Conservation (phyloP, 2,888 invertebrate species). For the Pyrochroa serraticornis region DNA sequence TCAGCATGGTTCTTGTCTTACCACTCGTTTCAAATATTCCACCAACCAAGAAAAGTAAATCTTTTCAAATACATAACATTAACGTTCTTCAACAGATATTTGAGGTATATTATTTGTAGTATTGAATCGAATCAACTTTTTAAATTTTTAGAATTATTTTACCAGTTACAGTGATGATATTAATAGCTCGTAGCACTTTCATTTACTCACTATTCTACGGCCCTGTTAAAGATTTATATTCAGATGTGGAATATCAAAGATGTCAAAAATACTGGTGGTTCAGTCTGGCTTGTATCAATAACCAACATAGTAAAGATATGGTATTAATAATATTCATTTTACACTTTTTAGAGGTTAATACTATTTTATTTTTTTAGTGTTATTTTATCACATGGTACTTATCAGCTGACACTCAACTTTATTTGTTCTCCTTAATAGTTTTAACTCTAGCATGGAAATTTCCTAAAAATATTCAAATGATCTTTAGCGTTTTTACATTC, state of each 20-base stretch:
- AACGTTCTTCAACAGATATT: conserved; percentile 17
- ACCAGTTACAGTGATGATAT: conserved; percentile 34
- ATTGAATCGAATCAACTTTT: background rate
- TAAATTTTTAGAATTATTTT: conserved; percentile 34
- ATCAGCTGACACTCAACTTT: conserved; percentile 30
- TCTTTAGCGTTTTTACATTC: conserved; percentile 20
- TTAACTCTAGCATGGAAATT: conserved; percentile 15
- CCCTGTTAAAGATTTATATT: conserved; percentile 36
- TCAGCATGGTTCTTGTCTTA: conserved; percentile 40
- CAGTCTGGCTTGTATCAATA: conserved; percentile 24
- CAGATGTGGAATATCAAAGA: conserved; percentile 31
- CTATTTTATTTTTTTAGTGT: conserved; percentile 23
- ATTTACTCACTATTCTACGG: conserved; percentile 31
- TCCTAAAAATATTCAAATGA: conserved; percentile 5
- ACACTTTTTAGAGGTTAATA: background rate
- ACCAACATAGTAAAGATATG: conserved; percentile 19
- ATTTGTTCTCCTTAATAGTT: conserved; percentile 18
- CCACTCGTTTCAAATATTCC: conserved; percentile 36
- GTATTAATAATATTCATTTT: conserved; percentile 6
- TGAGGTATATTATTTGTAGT: conserved; percentile 5
- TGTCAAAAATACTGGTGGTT: conserved; percentile 28
- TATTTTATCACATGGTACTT: conserved; percentile 27
- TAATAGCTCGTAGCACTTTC: conserved; percentile 32
- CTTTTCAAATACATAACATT: conserved; percentile 6
- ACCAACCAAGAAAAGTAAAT: conserved; percentile 8